These are phyloP conservation scores for Notocelia uddmanniana DNA, from an alignment of 2,888 invertebrate genomes.

Conservation along the genomic window DNA sequence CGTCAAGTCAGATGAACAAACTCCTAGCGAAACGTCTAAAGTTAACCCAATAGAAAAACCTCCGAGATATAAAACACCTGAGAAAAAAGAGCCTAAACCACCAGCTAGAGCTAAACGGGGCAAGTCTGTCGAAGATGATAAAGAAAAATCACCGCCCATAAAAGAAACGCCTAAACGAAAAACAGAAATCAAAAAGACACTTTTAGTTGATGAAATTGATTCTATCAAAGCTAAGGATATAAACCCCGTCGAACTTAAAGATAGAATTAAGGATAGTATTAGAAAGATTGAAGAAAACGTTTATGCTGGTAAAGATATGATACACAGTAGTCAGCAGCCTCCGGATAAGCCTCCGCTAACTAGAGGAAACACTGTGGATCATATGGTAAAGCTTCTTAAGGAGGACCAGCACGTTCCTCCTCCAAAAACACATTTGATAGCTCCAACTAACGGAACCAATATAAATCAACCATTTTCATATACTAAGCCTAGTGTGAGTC, in stretches of 20 bases:
- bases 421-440: conserved; percentile 87
- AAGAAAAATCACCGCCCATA: conserved; percentile 71
- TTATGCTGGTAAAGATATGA: conserved; percentile 86
- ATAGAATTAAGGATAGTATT: conserved; percentile 82
- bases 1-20: conserved; percentile 61
- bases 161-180: conserved; percentile 77
- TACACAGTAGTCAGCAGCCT: conserved; percentile 90
- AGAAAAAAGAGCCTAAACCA: conserved; percentile 75
- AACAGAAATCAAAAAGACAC: conserved; percentile 71
- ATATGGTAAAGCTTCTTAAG: conserved; percentile 91
- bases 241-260: conserved; percentile 71
- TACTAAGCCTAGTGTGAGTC: conserved; percentile 86
- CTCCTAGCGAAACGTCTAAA: conserved; percentile 68
- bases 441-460: conserved; percentile 88
- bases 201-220: conserved; percentile 76
- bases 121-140: conserved; percentile 70
- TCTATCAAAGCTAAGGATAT: conserved; percentile 64
- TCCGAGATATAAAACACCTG: conserved; percentile 74
- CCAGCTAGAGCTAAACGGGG: conserved; percentile 72
- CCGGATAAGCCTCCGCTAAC: conserved; percentile 89
- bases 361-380: conserved; percentile 90
- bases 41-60: conserved; percentile 81
- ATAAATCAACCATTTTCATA: conserved; percentile 94
- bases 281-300: conserved; percentile 81
- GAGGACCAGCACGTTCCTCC: conserved; percentile 89